Percentiles rank a stretch among this genome's conserved stretches.
phyloP scores from a whole-genome alignment of 2,888 invertebrate genomes.

The Synergus umbraculus region DNA sequence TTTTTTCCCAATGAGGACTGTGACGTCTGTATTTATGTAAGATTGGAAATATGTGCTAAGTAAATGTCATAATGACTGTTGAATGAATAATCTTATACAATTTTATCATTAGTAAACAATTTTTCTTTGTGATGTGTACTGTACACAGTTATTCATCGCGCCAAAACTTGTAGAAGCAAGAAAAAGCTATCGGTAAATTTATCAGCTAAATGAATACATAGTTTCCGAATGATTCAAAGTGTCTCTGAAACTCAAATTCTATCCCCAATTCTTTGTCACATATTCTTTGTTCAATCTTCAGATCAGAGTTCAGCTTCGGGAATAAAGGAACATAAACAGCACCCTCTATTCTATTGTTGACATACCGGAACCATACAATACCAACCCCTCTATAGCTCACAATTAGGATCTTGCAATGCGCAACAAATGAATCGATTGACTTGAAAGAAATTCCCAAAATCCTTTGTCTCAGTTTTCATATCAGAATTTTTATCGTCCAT shows the following conservation, averaged over 20 bases:
- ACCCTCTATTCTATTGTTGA: neutral
- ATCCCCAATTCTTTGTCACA: conserved; percentile 8
- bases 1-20: too few relatives aligned
- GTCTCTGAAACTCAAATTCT: neutral
- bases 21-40: too few relatives aligned
- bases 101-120: conserved; percentile 2
- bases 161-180: neutral
- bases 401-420: neutral
- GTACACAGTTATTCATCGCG: neutral
- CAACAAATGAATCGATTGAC: neutral
- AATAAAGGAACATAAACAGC: neutral
- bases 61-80: too few relatives aligned
- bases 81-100: neutral
- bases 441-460: neutral
- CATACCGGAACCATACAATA: neutral
- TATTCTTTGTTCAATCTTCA: neutral
- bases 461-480: neutral
- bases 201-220: neutral
- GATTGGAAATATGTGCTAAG: too few relatives aligned
- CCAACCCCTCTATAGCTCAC: neutral
- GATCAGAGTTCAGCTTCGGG: neutral
- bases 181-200: neutral
- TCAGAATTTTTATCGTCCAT: neutral
- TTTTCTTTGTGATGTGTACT: conserved; percentile 1
- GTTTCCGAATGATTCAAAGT: neutral